Conservation (phyloP, 2,888 invertebrate genomes). For the Drosophila setosimentum region DNA sequence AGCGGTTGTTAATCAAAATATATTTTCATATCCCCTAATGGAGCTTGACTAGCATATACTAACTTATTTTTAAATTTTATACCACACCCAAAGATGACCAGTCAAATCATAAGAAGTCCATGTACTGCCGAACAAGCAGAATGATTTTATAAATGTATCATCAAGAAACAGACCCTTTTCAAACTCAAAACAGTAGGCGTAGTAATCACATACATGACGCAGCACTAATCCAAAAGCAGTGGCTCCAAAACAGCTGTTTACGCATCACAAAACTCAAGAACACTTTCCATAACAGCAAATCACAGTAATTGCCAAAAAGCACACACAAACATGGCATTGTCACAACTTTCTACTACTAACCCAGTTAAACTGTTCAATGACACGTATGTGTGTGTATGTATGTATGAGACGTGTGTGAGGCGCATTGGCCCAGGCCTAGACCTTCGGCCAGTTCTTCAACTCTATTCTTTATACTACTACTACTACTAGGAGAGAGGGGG, state of each 20-base stretch:
- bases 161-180: not conserved
- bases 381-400: slow-evolving; percentile 14
- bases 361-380: slow-evolving; percentile 67
- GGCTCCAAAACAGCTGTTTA: slow-evolving; percentile 9
- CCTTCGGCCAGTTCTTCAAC: slow-evolving; percentile 40
- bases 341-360: slow-evolving; percentile 73
- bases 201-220: slow-evolving; percentile 9
- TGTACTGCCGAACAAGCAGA: not conserved
- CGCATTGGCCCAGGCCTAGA: slow-evolving; percentile 49
- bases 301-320: slow-evolving; percentile 54
- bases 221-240: slow-evolving; percentile 1
- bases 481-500: not conserved
- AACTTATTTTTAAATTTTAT: not conserved
- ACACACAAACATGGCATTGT: slow-evolving; percentile 39
- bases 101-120: not conserved
- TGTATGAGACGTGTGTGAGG: slow-evolving; percentile 20
- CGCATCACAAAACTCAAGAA: slow-evolving; percentile 29
- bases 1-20: not conserved
- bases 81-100: not conserved
- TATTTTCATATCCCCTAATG: not conserved
- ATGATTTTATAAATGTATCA: not conserved
- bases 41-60: not conserved
- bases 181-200: not conserved
- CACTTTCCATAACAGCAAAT: slow-evolving; percentile 46
- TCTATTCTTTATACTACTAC: not conserved